Base-by-base conservation (phyloP, 2,797 vertebrate species). In the Sylvia borin region DNA sequence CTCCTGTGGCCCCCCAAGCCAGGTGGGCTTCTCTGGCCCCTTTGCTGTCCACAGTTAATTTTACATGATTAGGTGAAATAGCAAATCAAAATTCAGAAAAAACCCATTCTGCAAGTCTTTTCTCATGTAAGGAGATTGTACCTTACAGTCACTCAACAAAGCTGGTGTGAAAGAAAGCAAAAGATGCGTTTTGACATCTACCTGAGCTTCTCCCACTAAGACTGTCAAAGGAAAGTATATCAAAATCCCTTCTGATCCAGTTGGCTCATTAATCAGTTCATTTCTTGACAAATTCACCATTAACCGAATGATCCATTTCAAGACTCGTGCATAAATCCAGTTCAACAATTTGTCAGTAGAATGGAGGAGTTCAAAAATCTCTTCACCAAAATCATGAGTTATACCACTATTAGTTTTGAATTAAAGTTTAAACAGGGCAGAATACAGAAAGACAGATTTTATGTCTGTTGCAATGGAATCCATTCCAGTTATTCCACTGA, bases 121-220 rank as follows among this genome's bases (percentile, higher is more conserved):
- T 67, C 50, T 57, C 40, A 48, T 74, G 61, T 91, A 67, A 94
- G 92, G 78, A 94, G 83, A 61, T 48, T 17, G 55, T 80, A 76
- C 48, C 72, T 94, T 86, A 86, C 55, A 83, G 75, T 21, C 4
- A 50, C 15, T 32, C 57, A 90, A 58, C 21, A 91, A 77, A 60
- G 14, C 67, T 88, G 61, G 25, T 66, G 83, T 67, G 64, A 91
- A 96, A 92, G 62, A 91, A 95, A 92, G 36, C 29, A 65, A 55
- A 89, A 76, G 42, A 80, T 76, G 57, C 2, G 5, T 51, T 87
- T 94, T 93, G 87, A 82, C 47, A 24, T 65, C 14, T 48, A 80
- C 55, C 25, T 55, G 50, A 90, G 50, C 11, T 64, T 91, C n/a
- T 75, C 9, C 21, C 42, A 65, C 47, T 55, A 51, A 81, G 78